Evolutionary conservation across 2,113 vertebrate species (phyloP).

Genomic region (Hepsetus odoe): DNA sequence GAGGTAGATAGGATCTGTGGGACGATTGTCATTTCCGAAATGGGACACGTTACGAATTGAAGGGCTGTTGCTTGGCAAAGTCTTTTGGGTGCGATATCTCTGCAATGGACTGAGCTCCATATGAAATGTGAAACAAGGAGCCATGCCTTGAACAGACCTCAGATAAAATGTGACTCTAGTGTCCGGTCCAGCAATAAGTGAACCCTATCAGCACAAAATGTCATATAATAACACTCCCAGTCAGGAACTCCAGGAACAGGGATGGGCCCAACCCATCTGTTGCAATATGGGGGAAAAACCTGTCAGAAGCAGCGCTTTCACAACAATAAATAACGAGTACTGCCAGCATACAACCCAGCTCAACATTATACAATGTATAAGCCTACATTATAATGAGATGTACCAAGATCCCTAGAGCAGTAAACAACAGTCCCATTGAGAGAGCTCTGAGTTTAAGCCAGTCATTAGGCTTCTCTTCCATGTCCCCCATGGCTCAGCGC

Average conservation of each 20-base stretch:
- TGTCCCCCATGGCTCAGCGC: constrained; percentile 48
- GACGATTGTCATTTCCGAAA: constrained; percentile 45
- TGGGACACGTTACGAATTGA: constrained; percentile 13
- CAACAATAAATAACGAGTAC: not conserved
- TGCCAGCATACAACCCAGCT: not conserved
- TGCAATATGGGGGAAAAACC: not conserved
- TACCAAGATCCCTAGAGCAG: not conserved
- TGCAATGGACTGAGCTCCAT: constrained; percentile 11
- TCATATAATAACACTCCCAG: not conserved
- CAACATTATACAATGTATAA: not conserved
- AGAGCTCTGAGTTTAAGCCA: constrained; percentile 1
- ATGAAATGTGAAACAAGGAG: constrained; percentile 41
- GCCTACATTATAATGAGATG: not conserved
- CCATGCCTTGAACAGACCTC: constrained; percentile 19
- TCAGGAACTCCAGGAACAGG: not conserved
- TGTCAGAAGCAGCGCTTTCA: not conserved
- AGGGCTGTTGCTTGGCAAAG: constrained; percentile 21
- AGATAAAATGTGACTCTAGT: constrained; percentile 37
- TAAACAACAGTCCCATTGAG: constrained; percentile 9
- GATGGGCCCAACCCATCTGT: not conserved
- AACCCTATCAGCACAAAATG: constrained; percentile 26
- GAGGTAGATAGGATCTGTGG: constrained; percentile 3
- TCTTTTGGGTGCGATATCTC: constrained; percentile 9
- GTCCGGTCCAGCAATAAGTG: constrained; percentile 16
- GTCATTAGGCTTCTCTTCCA: not conserved